Evolutionary conservation across 2,113 vertebrate species (phyloP).

Genomic region (Ailurus styani): DNA sequence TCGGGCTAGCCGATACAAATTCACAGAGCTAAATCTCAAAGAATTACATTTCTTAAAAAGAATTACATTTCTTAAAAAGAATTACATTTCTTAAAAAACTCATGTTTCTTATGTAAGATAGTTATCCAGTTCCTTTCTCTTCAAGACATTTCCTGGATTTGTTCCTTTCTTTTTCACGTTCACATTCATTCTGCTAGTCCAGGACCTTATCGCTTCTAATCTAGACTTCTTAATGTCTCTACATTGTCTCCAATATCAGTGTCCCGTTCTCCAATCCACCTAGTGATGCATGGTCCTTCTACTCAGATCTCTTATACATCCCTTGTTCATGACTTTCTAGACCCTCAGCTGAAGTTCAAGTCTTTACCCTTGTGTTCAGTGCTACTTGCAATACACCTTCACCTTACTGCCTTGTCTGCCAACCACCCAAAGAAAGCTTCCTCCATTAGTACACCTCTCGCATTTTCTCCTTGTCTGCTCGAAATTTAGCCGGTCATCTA

Average conservation of each 20-base stretch:
- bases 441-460: neutral
- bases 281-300: neutral
- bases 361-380: neutral
- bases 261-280: neutral
- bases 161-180: neutral
- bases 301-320: neutral
- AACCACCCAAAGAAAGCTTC: neutral
- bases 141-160: neutral
- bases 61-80: too few relatives aligned
- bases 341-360: neutral
- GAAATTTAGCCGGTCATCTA: neutral
- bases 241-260: neutral
- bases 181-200: neutral
- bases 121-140: neutral
- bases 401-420: neutral
- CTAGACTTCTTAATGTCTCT: neutral
- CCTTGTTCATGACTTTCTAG: neutral
- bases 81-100: neutral
- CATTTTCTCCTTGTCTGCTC: neutral
- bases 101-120: neutral
- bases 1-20: neutral
- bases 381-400: too few relatives aligned
- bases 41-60: neutral
- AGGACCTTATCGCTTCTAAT: neutral
- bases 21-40: neutral